phyloP scores from a whole-genome alignment of 2,888 invertebrate genomes.

The Crioceris asparagi region DNA sequence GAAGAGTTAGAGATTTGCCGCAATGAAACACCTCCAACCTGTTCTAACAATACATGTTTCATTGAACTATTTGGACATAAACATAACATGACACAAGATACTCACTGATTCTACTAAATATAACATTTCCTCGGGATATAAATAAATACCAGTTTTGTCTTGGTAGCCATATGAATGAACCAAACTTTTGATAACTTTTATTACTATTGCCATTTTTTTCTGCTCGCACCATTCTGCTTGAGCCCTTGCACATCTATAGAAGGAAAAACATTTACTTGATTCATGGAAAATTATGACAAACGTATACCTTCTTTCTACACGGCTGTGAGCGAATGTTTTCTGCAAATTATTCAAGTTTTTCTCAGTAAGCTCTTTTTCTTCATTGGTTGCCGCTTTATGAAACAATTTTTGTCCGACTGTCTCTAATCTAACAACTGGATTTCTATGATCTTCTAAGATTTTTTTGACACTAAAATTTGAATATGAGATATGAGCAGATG shows the following conservation, averaged over 20 bases:
- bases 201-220: slow-evolving; percentile 23
- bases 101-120: slow-evolving; percentile 56
- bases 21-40: slow-evolving; percentile 47
- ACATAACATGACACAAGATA: too few relatives aligned
- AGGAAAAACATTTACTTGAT: too few relatives aligned
- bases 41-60: too few relatives aligned
- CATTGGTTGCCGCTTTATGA: slow-evolving; percentile 15
- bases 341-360: slow-evolving; percentile 20
- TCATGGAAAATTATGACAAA: background rate
- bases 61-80: too few relatives aligned
- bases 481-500: too few relatives aligned
- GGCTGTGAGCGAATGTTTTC: slow-evolving; percentile 19
- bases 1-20: slow-evolving; percentile 49
- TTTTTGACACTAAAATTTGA: slow-evolving; percentile 28
- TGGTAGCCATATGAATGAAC: slow-evolving; percentile 29
- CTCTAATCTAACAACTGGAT: slow-evolving; percentile 26
- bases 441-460: slow-evolving; percentile 27
- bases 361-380: slow-evolving; percentile 16
- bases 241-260: slow-evolving; percentile 27
- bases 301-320: slow-evolving; percentile 29
- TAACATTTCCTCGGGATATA: slow-evolving; percentile 56
- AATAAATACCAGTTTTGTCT: slow-evolving; percentile 28
- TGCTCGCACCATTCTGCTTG: slow-evolving; percentile 28
- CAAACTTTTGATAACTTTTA: slow-evolving; percentile 24
- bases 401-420: slow-evolving; percentile 25